Base-by-base conservation (phyloP, 2,797 vertebrate genomes). In the Rhadinocentrus ornatus region DNA sequence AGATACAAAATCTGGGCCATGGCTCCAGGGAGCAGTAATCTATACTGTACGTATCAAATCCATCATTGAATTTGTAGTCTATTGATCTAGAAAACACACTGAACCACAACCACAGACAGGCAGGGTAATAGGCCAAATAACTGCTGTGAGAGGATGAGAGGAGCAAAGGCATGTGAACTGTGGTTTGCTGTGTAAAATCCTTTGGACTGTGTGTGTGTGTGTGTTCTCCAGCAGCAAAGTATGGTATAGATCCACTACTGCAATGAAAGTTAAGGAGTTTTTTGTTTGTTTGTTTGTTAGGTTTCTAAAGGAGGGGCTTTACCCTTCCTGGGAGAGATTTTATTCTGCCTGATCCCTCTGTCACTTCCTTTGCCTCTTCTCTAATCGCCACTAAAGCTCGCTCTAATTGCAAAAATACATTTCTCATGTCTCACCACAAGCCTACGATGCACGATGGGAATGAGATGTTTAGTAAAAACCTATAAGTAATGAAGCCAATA, bases 31-130 rank as follows among this genome's bases (percentile, higher is more conserved):
- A 83, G 48, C 50, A 24, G 63, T 65, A 80, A 77, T 67, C 71
- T 74, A 62, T 69, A 73, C 75, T 68, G 69, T 69, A 66, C 29
- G 4, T 81, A 83, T 87, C 73, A 86, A 72, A 86, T 80, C 69
- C 78, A 84, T 82, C 77, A 84, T 52, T 86, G 83, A 74, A 83
- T 88, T 82, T 90, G 77, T 86, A 62, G 26, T 62, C 64, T 73
- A 90, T 89, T 39, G 79, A 92, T 89, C 78, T 73, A 82, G 48
- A 77, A 71, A 87, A 76, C 8, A 15, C 67, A 53, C 35, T 77
- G 85, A 81, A 84, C 72, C 64, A 18, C 75, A 80, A 69, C 84
- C 85, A 66, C 86, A 74, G 70, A 78, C 59, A 78, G 56, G 59
- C 44, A 62, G 74, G 53, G 56, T 87, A 78, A 84, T 80, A 82